Conservation (phyloP, 2,113 vertebrate genomes). For the Malurus elegans region DNA sequence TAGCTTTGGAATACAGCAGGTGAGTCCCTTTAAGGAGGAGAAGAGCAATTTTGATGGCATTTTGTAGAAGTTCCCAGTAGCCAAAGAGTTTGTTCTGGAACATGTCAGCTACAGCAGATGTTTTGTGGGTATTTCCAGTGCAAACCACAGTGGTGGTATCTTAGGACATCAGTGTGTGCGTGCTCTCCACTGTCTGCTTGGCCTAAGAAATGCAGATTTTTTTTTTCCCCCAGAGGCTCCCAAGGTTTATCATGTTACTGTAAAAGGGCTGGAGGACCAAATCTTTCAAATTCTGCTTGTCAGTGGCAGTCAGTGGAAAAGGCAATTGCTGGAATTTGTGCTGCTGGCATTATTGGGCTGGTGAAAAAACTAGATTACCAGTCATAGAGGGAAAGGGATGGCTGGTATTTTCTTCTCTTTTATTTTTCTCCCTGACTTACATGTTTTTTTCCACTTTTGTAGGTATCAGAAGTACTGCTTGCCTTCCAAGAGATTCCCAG, state of each 20-base stretch:
- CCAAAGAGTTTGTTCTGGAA: neutral
- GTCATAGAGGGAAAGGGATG: neutral
- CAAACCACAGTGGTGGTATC: neutral
- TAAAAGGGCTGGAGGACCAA: neutral
- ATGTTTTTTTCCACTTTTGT: neutral
- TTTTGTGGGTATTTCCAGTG: slow-evolving; percentile 4
- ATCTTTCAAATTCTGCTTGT: neutral
- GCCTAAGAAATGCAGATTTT: neutral
- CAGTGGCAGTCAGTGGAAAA: neutral
- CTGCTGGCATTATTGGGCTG: neutral
- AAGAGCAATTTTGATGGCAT: neutral
- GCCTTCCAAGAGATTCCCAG: neutral
- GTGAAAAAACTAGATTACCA: neutral
- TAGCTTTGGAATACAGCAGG: neutral
- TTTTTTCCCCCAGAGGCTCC: neutral
- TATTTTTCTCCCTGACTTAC: neutral
- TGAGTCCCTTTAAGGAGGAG: neutral
- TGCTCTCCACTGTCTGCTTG: neutral
- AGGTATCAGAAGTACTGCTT: neutral
- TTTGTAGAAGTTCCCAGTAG: neutral
- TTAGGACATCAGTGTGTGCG: neutral
- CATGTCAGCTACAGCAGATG: neutral
- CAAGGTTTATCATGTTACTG: neutral
- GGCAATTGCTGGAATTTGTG: neutral
- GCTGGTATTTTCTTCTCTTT: neutral